Evolutionary conservation across 2,797 vertebrate genomes (phyloP).

Genomic region (Novumbra hubbsi): DNA sequence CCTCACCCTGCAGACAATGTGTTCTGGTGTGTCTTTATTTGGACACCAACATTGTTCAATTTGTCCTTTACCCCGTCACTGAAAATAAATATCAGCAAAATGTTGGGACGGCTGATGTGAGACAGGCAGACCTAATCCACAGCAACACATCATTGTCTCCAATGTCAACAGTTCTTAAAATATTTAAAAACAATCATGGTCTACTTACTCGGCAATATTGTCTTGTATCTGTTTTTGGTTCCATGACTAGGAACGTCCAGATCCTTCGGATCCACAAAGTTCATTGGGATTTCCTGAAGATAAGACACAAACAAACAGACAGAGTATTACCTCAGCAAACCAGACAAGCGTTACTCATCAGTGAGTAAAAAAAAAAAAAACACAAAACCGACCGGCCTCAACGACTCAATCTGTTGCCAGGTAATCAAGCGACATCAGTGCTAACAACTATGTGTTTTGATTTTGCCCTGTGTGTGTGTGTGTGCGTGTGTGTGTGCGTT

Average conservation of each 20-base stretch:
- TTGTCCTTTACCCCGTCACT: no score
- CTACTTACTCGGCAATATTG: constrained; percentile 94
- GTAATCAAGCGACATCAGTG: no score
- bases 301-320: no score
- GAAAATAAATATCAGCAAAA: neutral
- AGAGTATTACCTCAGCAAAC: no score
- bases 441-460: neutral
- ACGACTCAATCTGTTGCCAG: no score
- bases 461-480: neutral
- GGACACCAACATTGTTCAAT: neutral
- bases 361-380: constrained; percentile 17
- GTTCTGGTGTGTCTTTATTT: neutral
- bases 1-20: neutral
- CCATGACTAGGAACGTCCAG: constrained; percentile 91
- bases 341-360: no score
- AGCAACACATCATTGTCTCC: neutral
- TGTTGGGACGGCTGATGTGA: neutral
- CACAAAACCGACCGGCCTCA: constrained; percentile 1
- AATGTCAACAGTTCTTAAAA: neutral
- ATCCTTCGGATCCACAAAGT: constrained; percentile 96
- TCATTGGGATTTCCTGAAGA: constrained; percentile 96
- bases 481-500: neutral
- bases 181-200: no score
- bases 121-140: neutral
- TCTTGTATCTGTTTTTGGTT: constrained; percentile 96